Base-by-base conservation (phyloP, 2,888 invertebrate species). In the Rhopalosiphum nymphaeae region DNA sequence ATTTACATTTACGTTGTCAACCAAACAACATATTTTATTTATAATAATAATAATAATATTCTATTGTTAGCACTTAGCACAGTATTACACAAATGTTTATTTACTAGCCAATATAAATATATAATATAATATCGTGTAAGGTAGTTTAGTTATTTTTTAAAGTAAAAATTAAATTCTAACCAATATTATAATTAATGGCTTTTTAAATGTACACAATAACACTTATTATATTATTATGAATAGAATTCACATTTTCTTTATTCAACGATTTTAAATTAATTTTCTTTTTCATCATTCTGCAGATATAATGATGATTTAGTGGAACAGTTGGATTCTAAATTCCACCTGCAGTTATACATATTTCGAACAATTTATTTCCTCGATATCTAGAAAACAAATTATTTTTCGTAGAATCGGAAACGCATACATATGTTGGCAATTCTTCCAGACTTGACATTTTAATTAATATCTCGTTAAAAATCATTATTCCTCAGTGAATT, bases 401-500 rank as follows among this genome's bases (percentile, higher is more conserved):
- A 36, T 36, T 78, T n/a, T 78, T 78, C 21, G 9, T 78, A 78
- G 78, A 21, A 36, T 78, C 16, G 21, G 21, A 78, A 78, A 36
- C 78, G 36, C 36, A 21, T 36, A 78, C 78, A 36, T 78, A 36
- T 78, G 78, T 36, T 78, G 36, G 36, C 36, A 36, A 36, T 78
- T 7, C 21, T 78, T 78, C 21, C 21, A 78, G 78, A 36, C 7
- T 7, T 36, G 36, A 78, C 78, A 78, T 78, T 78, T 78, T 78
- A 78, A 78, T 78, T 78, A 78, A 78, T 78, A 78, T 36, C 78
- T 16, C n/a, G n/a, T n/a, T 78, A 36, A 78, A 78, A 78, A 78
- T 36, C 36, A 78, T 78, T 78, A 78, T 78, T 78, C 78, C 78
- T 36, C 78, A 78, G 21, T 78, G 78, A 36, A 78, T 78, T 36